Evolutionary conservation across 2,888 invertebrate species (phyloP), one percentile per base, ranked within the genome.

Genomic region (Drosophila peninsularis): DNA sequence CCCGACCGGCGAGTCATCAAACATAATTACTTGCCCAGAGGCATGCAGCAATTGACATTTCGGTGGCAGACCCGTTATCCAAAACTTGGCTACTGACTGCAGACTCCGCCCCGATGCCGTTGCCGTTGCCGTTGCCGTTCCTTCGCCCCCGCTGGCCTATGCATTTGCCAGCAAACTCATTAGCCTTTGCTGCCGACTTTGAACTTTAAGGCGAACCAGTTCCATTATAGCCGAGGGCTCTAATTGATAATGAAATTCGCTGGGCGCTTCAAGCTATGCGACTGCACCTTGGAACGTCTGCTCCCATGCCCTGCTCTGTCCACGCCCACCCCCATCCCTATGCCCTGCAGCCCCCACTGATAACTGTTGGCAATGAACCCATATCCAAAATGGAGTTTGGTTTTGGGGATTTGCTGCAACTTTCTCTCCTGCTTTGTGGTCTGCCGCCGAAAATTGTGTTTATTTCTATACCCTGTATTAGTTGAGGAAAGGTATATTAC

Each of bases 1-100:
- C 9, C 45, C 63, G 56, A 64, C 60, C 71, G 62, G 60, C 64
- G 61, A 83, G 82, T 80, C 87, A 81, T 82, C 82, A 87, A 87
- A 80, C 87, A 84, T 82, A 82, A 82, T 87, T 82, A 82, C 84
- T 86, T 82, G 84, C 66, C 84, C 81, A 66, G 78, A 80, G 82
- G 87, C 81, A 82, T 86, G 80, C 83, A 80, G 71, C 83, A 83
- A 84, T 80, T 87, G 84, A 87, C 82, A 83, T 82, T 83, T 80
- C 34, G 64, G 60, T 74, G 68, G 64, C 47, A 41, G 47, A 47
- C 34, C 10, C 54, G 19, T 34, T 32, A 39, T 53, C 27, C 13
- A 21, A 41, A 50, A 36, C 52, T 52, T 52, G 37, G 17, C 30
- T 14, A 24, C 19, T 30, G 45, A 45, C 19, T 13, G 60, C 56